Conservation (phyloP, 2,113 vertebrate species). For the Gavialis gangeticus region DNA sequence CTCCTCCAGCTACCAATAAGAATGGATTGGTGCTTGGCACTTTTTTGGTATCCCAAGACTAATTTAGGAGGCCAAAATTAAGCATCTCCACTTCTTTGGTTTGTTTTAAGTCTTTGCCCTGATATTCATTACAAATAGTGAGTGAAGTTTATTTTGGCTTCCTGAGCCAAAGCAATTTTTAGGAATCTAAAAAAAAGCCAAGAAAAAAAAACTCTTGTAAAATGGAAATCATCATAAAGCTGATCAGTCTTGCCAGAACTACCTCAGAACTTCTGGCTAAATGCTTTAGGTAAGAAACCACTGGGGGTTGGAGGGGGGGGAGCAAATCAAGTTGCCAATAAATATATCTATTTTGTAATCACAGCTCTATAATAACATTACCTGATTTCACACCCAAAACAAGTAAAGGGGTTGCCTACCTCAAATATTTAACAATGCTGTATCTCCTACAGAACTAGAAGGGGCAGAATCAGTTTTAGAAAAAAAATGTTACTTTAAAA, state of each 20-base stretch:
- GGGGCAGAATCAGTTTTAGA: neutral
- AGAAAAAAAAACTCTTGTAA: neutral
- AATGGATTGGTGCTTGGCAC: neutral
- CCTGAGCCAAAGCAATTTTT: neutral
- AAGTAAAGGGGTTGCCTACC: neutral
- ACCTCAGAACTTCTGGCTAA: neutral
- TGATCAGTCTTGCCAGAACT: neutral
- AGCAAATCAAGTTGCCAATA: neutral
- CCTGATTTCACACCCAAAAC: neutral
- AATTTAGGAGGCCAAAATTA: neutral
- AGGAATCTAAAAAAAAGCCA: neutral
- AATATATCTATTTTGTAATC: neutral
- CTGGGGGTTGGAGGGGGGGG: neutral
- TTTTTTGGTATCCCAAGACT: no score
- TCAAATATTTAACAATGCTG: rapidly evolving
- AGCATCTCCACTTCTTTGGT: neutral
- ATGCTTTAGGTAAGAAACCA: neutral
- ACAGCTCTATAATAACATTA: neutral
- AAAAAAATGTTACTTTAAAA: neutral
- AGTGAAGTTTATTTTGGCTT: neutral
- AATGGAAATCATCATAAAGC: neutral
- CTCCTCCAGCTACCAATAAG: neutral
- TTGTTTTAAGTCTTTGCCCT: neutral
- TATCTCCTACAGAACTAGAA: neutral
- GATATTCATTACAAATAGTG: neutral